Evolutionary conservation across 37 sponge, comb jelly and placozoan species (phyloP), one percentile per base, ranked within the genome.

Genomic region (Dysidea cf. avara): DNA sequence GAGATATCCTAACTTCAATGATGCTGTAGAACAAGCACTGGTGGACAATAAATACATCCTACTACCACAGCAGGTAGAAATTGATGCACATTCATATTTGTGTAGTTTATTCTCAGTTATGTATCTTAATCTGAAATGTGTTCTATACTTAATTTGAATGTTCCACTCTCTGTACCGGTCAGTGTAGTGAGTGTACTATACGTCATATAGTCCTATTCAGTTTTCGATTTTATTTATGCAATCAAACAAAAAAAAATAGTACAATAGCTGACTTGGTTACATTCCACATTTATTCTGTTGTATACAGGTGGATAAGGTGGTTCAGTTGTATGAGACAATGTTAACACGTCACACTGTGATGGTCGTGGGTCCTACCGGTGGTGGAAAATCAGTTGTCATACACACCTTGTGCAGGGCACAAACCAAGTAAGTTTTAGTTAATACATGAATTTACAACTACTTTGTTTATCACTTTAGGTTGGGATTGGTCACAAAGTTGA

Each of bases 311-410:
- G 97, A 96, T 71, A 96, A 96, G 64, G 97, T 96, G 60, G 95
- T 98, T 1, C 99, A 98, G 84, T 54, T 95, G 77, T 98, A 98
- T 77, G 99, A 98, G 90, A 98, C 99, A 21, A 98, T 98, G 99
- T 68, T 98, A 55, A 98, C 99, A 16, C 82, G 99, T 30, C 99
- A 98, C 81, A 98, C 99, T 29, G 73, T 75, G 33, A 98, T 98
- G 99, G 90, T 98, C 3, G 96, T 95, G 11, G 99, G 99, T 13
- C 99, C 99, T 47, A 98, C 99, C 25, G 99, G 99, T 21, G 99
- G 99, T 55, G 99, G 99, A 30, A 98, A 98, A 62, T 88, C 90
- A 50, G 99, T 94, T 4, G 99, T 98, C 52, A 94, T 98, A 76
- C 82, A 98, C 76, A 95, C 99, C 28, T 79, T 98, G 22, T 72